Percentiles rank a stretch among this genome's conserved stretches.
Conservation (phyloP, 2,113 vertebrate genomes). For the Oncorhynchus nerka region DNA sequence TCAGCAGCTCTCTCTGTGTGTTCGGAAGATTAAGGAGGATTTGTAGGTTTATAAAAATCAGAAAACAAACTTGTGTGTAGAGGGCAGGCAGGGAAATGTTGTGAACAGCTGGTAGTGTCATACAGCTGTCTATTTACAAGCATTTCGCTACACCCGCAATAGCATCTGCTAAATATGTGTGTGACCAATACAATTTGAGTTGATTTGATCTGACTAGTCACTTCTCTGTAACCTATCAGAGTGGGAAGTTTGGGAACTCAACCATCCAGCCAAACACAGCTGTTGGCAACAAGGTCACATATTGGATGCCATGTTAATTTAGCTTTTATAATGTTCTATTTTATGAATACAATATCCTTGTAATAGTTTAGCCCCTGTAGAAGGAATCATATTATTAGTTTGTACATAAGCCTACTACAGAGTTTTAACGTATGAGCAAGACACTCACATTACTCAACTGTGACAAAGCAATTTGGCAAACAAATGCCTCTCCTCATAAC, state of each 20-base stretch:
- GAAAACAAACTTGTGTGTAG: slow-evolving; percentile 5
- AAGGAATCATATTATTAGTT: too few relatives aligned
- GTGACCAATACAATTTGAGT: too few relatives aligned
- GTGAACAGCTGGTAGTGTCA: slow-evolving; percentile 26
- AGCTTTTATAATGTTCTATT: neutral
- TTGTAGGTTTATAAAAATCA: slow-evolving; percentile 48
- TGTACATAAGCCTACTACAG: too few relatives aligned
- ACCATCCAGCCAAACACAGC: neutral
- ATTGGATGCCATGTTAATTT: neutral
- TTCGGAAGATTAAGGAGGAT: slow-evolving; percentile 41
- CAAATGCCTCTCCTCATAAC: neutral
- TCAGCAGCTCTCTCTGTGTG: neutral
- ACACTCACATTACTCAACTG: neutral
- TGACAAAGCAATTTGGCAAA: neutral
- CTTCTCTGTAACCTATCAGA: too few relatives aligned
- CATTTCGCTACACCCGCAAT: too few relatives aligned
- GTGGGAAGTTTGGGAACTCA: too few relatives aligned
- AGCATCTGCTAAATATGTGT: too few relatives aligned
- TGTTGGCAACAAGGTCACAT: neutral
- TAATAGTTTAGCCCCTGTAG: too few relatives aligned
- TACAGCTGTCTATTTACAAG: too few relatives aligned
- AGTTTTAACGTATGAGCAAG: neutral
- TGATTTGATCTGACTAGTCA: too few relatives aligned
- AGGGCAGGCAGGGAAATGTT: neutral
- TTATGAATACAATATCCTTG: too few relatives aligned